Percentiles rank a stretch among this genome's conserved stretches.
phyloP scores from a whole-genome alignment of 92 coral and sea anemone genomes.

The Actinostola sp. region DNA sequence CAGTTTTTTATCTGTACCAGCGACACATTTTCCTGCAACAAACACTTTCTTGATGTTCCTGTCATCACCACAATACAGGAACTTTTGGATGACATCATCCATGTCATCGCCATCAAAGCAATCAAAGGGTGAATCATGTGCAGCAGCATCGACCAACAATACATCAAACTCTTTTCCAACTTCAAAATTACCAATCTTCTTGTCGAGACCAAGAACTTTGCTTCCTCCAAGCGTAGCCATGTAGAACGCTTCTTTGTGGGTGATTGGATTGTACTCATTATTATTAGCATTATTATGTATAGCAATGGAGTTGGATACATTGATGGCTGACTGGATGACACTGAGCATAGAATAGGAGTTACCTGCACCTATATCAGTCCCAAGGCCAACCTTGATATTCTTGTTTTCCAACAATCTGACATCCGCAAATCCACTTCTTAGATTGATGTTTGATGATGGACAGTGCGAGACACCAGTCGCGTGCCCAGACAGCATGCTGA shows the following conservation, averaged over 20 bases:
- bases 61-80: slow-evolving; percentile 79
- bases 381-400: slow-evolving; percentile 73
- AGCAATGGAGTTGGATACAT: slow-evolving; percentile 60
- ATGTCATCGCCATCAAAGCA: slow-evolving; percentile 60
- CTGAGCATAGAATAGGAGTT: slow-evolving; percentile 73
- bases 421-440: slow-evolving; percentile 83
- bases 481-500: slow-evolving; percentile 34
- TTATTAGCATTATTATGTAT: no score
- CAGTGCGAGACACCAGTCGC: slow-evolving; percentile 77
- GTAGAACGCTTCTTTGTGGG: slow-evolving; percentile 71
- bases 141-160: slow-evolving; percentile 59
- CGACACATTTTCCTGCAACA: slow-evolving; percentile 74
- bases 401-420: slow-evolving; percentile 45
- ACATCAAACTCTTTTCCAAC: slow-evolving; percentile 90
- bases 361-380: slow-evolving; percentile 84
- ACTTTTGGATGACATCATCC: slow-evolving; percentile 72
- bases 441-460: slow-evolving; percentile 72
- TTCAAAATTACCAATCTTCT: slow-evolving; percentile 81
- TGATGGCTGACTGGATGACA: slow-evolving; percentile 66
- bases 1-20: slow-evolving; percentile 45
- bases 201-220: slow-evolving; percentile 77
- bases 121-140: slow-evolving; percentile 65
- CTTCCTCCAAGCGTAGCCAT: slow-evolving; percentile 87
- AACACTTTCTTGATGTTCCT: slow-evolving; percentile 72
- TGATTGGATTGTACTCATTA: slow-evolving; percentile 52